phyloP scores from a whole-genome alignment of 2,113 vertebrate genomes.

The Nycticryphes semicollaris region DNA sequence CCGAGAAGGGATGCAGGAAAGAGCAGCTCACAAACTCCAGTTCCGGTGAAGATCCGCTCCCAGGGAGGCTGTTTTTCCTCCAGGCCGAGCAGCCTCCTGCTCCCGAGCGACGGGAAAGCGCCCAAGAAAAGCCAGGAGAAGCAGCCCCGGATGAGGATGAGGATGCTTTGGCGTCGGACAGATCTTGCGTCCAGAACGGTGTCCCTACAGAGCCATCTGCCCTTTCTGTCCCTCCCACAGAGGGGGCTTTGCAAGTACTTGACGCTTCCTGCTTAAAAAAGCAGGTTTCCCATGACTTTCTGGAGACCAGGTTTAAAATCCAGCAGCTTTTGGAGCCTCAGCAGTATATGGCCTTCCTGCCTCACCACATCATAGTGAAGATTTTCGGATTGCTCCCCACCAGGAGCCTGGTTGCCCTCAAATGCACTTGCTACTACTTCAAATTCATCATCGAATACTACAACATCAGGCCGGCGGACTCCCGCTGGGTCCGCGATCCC shows the following conservation, averaged over 20 bases:
- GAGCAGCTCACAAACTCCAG: constrained; percentile 26
- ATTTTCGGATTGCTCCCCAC: constrained; percentile 90
- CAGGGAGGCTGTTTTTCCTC: constrained; percentile 88
- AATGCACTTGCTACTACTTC: constrained; percentile 93
- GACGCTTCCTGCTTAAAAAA: constrained; percentile 72
- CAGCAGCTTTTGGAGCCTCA: constrained; percentile 92
- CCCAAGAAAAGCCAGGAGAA: constrained; percentile 12
- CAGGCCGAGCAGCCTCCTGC: constrained; percentile 27
- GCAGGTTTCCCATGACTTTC: constrained; percentile 86
- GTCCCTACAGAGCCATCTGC: background rate
- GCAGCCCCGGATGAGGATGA: background rate
- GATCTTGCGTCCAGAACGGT: fast-evolving
- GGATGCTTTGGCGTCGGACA: background rate
- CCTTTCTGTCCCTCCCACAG: background rate
- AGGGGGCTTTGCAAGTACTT: constrained; percentile 42
- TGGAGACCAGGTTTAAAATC: constrained; percentile 89
- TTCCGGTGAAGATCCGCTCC: constrained; percentile 75
- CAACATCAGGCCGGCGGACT: constrained; percentile 89
- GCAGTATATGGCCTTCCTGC: constrained; percentile 87
- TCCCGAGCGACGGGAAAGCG: background rate
- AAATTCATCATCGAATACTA: constrained; percentile 90
- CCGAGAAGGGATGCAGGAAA: constrained; percentile 35
- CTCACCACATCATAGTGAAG: constrained; percentile 90
- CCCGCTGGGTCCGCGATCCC: constrained; percentile 93
- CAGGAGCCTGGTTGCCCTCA: constrained; percentile 88